Evolutionary conservation across 2,797 vertebrate species (phyloP).

Genomic region (Lepilemur ruficaudatus): DNA sequence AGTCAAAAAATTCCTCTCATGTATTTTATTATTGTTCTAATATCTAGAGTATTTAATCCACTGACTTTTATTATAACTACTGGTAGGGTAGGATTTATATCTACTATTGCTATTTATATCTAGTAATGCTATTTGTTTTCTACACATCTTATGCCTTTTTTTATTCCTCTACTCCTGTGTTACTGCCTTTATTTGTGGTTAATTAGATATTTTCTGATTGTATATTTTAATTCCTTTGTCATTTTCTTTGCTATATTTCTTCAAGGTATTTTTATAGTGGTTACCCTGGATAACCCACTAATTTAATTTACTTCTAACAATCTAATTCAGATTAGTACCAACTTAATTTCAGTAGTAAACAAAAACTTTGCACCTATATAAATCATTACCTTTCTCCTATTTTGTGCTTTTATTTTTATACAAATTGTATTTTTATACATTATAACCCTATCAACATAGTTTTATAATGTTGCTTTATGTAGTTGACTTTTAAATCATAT

Average conservation of each 20-base stretch:
- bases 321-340: background rate
- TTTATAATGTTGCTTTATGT: constrained; percentile 18
- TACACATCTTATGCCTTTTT: background rate
- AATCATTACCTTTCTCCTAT: background rate
- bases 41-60: background rate
- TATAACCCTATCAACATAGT: background rate
- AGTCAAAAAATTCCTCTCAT: background rate
- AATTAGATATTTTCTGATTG: background rate
- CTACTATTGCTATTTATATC: too few species aligned
- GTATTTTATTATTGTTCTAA: background rate
- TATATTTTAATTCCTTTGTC: background rate
- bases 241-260: background rate
- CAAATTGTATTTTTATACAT: background rate
- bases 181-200: background rate
- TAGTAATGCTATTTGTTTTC: background rate
- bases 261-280: background rate
- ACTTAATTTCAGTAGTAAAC: background rate
- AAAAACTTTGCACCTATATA: background rate
- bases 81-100: background rate
- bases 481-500: background rate
- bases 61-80: background rate
- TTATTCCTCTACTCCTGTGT: background rate
- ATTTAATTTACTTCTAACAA: background rate
- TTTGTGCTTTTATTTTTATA: background rate
- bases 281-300: background rate